Percentiles rank a stretch among this genome's conserved stretches.
phyloP scores from a whole-genome alignment of 2,888 invertebrate genomes.

The Volucella bombylans region DNA sequence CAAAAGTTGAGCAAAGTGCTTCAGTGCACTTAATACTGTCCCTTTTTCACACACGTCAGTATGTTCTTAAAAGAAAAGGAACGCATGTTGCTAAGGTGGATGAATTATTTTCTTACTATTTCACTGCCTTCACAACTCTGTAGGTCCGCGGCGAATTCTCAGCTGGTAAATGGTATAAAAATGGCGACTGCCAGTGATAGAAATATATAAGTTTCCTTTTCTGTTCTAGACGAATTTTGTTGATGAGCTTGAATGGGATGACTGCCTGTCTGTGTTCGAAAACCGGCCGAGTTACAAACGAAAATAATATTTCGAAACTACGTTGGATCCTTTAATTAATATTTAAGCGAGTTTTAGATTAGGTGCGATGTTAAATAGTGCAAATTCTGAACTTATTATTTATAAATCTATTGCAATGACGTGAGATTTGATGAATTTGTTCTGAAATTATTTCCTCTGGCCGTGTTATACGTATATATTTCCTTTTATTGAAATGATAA shows the following conservation, averaged over 20 bases:
- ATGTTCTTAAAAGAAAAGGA: not conserved
- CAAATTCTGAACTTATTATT: constrained; percentile 6
- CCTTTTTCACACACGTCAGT: not conserved
- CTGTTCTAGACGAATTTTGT: not conserved
- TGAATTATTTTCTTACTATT: constrained; percentile 21
- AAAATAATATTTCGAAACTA: constrained; percentile 42
- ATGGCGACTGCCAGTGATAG: constrained; percentile 36
- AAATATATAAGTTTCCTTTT: constrained; percentile 15
- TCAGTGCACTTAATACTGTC: constrained; percentile 34
- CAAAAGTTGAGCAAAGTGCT: constrained; percentile 59
- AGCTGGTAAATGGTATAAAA: constrained; percentile 67
- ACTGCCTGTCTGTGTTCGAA: constrained; percentile 11
- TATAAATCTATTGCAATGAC: constrained; percentile 1
- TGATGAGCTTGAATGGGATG: constrained; percentile 30
- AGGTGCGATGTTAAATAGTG: not conserved
- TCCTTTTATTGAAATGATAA: constrained; percentile 5
- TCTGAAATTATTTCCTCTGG: not conserved
- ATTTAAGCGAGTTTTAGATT: not conserved
- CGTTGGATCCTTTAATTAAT: constrained; percentile 9
- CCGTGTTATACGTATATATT: constrained; percentile 20
- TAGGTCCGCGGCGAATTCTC: constrained; percentile 65
- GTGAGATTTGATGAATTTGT: not conserved
- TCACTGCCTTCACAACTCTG: not conserved
- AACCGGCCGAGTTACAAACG: constrained; percentile 41
- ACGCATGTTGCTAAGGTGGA: not conserved